Conservation (phyloP, 2,888 invertebrate genomes). For the Drosophila picticornis region DNA sequence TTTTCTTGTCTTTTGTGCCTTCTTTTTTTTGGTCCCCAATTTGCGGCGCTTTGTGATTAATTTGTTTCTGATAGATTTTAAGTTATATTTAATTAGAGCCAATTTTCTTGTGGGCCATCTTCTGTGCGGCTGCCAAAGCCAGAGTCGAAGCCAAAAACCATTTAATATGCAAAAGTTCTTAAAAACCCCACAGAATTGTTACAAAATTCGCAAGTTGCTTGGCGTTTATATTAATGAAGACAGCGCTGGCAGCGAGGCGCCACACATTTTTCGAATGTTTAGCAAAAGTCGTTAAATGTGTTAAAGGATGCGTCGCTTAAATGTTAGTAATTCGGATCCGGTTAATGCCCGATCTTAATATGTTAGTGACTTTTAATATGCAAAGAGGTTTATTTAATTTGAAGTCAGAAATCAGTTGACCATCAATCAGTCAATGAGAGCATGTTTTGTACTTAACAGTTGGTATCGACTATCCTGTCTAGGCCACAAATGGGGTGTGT, state of each 20-base stretch:
- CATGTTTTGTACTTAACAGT: neutral
- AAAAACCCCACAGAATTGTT: conserved; percentile 6
- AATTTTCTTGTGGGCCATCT: conserved; percentile 19
- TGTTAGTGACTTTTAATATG: neutral
- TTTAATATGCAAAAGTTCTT: conserved; percentile 17
- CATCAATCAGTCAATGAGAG: neutral
- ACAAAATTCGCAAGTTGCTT: conserved; percentile 22
- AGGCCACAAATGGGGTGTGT: neutral
- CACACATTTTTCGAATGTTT: neutral
- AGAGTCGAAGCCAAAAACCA: conserved; percentile 8
- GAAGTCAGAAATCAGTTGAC: neutral
- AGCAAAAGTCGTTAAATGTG: neutral
- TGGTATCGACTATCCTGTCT: neutral
- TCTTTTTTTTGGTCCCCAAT: conserved; percentile 26
- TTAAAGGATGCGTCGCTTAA: neutral
- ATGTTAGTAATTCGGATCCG: neutral
- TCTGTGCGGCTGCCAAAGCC: conserved; percentile 10
- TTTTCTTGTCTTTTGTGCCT: neutral
- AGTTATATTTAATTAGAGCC: conserved; percentile 67
- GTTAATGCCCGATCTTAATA: neutral
- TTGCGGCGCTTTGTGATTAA: conserved; percentile 69
- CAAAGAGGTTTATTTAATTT: neutral
- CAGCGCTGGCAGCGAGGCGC: neutral
- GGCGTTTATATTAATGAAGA: neutral
- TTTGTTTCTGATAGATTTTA: conserved; percentile 74